phyloP scores from a whole-genome alignment of 2,888 invertebrate species.

The Volucella zonaria region DNA sequence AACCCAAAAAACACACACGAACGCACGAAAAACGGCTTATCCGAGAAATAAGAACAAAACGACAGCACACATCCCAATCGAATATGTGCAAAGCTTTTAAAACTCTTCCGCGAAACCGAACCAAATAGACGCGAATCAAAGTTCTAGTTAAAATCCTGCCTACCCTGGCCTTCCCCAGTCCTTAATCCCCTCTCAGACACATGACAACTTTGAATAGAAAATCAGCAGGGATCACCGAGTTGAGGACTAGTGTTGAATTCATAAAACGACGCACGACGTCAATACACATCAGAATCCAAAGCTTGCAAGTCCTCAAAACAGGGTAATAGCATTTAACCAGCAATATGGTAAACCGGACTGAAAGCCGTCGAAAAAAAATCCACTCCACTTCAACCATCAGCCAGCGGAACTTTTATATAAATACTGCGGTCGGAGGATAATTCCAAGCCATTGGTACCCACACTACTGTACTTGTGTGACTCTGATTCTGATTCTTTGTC shows the following conservation, averaged over 20 bases:
- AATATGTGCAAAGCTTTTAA: slow-evolving; percentile 70
- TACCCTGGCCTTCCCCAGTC: slow-evolving; percentile 19
- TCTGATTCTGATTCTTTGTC: slow-evolving; percentile 13
- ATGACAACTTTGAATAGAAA: slow-evolving; percentile 54
- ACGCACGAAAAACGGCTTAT: slow-evolving; percentile 35
- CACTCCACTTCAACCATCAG: slow-evolving; percentile 59
- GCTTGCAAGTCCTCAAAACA: slow-evolving; percentile 65
- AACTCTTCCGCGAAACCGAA: slow-evolving; percentile 43
- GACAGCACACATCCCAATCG: slow-evolving; percentile 60
- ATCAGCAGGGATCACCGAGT: slow-evolving; percentile 31
- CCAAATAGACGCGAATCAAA: slow-evolving; percentile 27
- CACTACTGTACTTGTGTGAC: slow-evolving; percentile 34
- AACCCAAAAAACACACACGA: slow-evolving; percentile 2
- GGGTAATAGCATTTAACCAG: slow-evolving; percentile 69
- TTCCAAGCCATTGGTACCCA: slow-evolving; percentile 57
- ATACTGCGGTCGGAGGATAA: slow-evolving; percentile 69
- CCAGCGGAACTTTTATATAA: slow-evolving; percentile 67
- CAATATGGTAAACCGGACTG: slow-evolving; percentile 52
- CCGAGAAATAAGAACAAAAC: slow-evolving; percentile 31
- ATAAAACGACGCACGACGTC: slow-evolving; percentile 38
- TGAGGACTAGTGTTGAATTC: slow-evolving; percentile 52
- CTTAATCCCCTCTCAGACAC: slow-evolving; percentile 1
- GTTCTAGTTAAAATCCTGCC: slow-evolving; percentile 29
- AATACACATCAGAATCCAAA: slow-evolving; percentile 45
- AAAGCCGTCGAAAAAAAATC: slow-evolving; percentile 13